phyloP scores from a whole-genome alignment of 2,113 vertebrate species.

The Suncus etruscus region DNA sequence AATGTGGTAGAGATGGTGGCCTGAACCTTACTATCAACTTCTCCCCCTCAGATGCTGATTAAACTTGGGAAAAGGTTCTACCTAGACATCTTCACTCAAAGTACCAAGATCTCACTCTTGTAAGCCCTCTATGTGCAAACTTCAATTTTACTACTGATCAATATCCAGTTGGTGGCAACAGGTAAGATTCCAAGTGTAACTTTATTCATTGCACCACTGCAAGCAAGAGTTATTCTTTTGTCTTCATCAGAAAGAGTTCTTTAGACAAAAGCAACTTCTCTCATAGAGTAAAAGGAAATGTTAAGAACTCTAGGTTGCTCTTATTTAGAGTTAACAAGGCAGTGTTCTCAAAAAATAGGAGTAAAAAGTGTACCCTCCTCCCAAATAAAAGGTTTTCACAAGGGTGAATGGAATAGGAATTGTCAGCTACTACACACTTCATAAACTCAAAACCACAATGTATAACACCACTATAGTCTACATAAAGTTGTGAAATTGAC shows the following conservation, averaged over 20 bases:
- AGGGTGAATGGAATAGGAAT: conserved; percentile 45
- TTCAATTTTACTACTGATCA: not conserved
- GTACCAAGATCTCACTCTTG: not conserved
- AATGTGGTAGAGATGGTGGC: not conserved
- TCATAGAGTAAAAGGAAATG: not conserved
- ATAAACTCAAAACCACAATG: conserved; percentile 81
- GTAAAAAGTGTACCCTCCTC: not conserved
- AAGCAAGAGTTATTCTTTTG: not conserved
- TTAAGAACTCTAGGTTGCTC: conserved; percentile 28
- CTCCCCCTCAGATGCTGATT: not conserved
- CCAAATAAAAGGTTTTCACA: conserved; percentile 44
- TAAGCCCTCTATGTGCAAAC: conserved; percentile 32
- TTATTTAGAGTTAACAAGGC: conserved; percentile 45
- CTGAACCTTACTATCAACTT: not conserved
- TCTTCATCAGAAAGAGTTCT: conserved; percentile 13
- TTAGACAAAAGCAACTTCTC: conserved; percentile 16
- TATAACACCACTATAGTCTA: conserved; percentile 71
- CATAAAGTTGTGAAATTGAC: conserved; percentile 83
- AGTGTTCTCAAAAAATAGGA: conserved; percentile 28
- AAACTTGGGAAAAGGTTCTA: not conserved
- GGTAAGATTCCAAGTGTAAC: not conserved
- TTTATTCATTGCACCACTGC: not conserved
- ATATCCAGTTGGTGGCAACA: not conserved
- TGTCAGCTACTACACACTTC: conserved; percentile 61
- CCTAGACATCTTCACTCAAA: not conserved